A percentile compares a stretch with the other conserved stretches of the same genome.
phyloP scores from a whole-genome alignment of 2,113 vertebrate genomes.

The Limanda limanda region DNA sequence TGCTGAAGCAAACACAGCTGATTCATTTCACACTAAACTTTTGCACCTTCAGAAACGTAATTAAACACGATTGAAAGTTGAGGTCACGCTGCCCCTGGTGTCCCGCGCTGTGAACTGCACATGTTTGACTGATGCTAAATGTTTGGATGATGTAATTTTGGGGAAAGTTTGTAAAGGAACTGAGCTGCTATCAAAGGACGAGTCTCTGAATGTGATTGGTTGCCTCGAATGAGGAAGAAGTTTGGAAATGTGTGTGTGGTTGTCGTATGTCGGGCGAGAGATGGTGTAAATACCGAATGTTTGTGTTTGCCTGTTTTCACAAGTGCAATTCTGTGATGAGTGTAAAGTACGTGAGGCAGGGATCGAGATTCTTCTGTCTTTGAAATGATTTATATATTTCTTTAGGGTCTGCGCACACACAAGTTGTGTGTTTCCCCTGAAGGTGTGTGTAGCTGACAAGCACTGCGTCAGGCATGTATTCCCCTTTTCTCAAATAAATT shows the following conservation, averaged over 20 bases:
- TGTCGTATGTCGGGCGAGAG: slow-evolving; percentile 25
- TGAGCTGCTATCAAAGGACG: slow-evolving; percentile 49
- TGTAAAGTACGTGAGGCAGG: slow-evolving; percentile 51
- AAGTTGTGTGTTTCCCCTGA: slow-evolving; percentile 51
- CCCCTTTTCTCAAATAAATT: slow-evolving; percentile 68
- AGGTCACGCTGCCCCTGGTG: slow-evolving; percentile 13
- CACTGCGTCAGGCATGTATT: slow-evolving; percentile 29
- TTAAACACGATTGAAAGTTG: slow-evolving; percentile 18
- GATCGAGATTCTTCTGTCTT: not conserved
- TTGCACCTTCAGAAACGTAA: slow-evolving; percentile 24
- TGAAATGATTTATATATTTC: slow-evolving; percentile 2
- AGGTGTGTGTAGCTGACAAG: slow-evolving; percentile 30
- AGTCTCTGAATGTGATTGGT: slow-evolving; percentile 50
- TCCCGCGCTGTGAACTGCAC: slow-evolving; percentile 46
- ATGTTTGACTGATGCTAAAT: slow-evolving; percentile 26
- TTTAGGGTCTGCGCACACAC: not conserved
- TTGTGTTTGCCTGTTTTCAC: slow-evolving; percentile 22
- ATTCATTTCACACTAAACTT: slow-evolving; percentile 55
- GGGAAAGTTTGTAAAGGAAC: slow-evolving; percentile 9
- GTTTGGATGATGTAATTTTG: slow-evolving; percentile 31
- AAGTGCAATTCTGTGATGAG: slow-evolving; percentile 58
- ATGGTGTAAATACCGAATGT: slow-evolving; percentile 36
- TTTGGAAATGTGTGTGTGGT: slow-evolving; percentile 25
- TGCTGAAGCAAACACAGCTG: slow-evolving; percentile 27
- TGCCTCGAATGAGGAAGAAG: not conserved